phyloP scores from a whole-genome alignment of 2,113 vertebrate species.

The Oreochromis tanganicae region DNA sequence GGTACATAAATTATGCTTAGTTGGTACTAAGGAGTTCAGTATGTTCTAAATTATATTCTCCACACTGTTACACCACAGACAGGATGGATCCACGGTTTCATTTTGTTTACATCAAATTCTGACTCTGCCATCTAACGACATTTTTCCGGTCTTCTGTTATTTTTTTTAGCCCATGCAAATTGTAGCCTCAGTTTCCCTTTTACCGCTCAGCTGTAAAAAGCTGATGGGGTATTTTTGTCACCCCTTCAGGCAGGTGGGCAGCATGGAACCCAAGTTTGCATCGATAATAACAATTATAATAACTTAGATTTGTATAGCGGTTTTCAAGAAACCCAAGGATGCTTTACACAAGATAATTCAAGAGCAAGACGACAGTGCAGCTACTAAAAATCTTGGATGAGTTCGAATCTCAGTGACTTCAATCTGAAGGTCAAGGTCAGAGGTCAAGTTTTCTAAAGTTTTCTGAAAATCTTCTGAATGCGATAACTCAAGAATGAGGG shows the following conservation, averaged over 20 bases:
- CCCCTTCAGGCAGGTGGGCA: accelerated
- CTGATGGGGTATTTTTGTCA: background rate
- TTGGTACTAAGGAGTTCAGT: background rate
- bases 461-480: accelerated
- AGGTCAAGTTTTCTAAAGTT: accelerated
- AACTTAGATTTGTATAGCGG: background rate
- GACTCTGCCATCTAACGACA: background rate
- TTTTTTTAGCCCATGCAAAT: background rate
- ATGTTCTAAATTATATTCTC: background rate
- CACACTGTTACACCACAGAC: background rate
- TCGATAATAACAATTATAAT: background rate
- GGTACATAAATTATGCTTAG: background rate
- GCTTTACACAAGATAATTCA: accelerated
- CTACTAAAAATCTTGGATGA: background rate
- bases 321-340: background rate
- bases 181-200: background rate
- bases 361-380: accelerated
- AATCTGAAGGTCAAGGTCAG: background rate
- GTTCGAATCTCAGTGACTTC: background rate
- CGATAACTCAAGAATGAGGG: background rate
- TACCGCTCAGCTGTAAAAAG: background rate
- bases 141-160: background rate
- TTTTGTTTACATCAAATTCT: background rate
- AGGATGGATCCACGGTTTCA: background rate
- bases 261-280: background rate